Base-by-base conservation (phyloP, 37 sponge, comb jelly and placozoan genomes). In the Amphimedon queenslandica region DNA sequence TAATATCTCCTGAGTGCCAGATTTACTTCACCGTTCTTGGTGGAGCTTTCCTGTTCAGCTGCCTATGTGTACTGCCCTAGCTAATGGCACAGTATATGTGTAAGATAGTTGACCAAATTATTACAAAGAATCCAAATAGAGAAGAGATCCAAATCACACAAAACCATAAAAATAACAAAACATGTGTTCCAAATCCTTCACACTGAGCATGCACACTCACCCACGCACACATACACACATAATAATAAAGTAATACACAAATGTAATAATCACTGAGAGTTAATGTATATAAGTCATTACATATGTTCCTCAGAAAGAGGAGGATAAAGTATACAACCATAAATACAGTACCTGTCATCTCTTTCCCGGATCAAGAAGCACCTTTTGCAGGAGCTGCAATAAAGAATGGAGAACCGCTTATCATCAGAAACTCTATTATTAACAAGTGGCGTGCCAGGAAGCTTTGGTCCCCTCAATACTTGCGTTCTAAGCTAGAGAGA, bases 391-490 rank as follows among this genome's bases (percentile, higher is more conserved):
- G 20, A 32, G 40, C 67, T 2, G 70, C 79, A 24, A 77, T 74
- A 11, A 28, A 55, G 28, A 40, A 51, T 10, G 78, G 77, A 0
- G 57, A 38, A 21, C 91, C 95, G 8, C 64, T 90, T 0, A 81
- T 94, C 0, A 34, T 94, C 0, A 94, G 74, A 63, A 82, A 90
- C 71, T 90, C 84, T 27, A 66, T 87, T 24, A 77, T 84, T 5
- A 58, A 47, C 21, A 53, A 57, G 21, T 94, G 95, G 95, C 25
- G 65, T 41, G 95, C 95, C 0, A 18, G 37, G 20, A 64, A 42
- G 21, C 56, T 65, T 25, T 94, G 95, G 95, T 76, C 76, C 13
- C 87, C 88, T 2, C 0, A 47, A 2, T 94, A 90, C 79, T 69
- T 94, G 5, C 57, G 70, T 30, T 51, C 63, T 5, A 83, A 75